Base-by-base conservation (phyloP, 2,113 vertebrate genomes). In the Condylura cristata region DNA sequence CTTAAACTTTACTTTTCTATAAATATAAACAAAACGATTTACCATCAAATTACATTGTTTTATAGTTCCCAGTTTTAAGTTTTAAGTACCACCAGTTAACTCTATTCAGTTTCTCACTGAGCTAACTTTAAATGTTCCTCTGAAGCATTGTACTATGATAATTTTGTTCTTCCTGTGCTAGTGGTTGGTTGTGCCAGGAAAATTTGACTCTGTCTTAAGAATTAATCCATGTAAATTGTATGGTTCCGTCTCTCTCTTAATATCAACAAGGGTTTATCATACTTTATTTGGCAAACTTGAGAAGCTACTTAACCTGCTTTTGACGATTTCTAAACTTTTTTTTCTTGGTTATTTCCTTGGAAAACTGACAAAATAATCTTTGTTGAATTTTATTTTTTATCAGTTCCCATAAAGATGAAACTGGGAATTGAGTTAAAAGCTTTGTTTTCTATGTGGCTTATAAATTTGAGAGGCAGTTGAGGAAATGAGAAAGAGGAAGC, bases 201-300 rank as follows among this genome's bases (percentile, higher is more conserved):
- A 98, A 97, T 97, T 97, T 98, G 97, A 98, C 98, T 98, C 26
- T 95, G 17, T 97, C 95, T 97, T 82, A 97, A 97, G 96, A 97
- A 97, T 97, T 98, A 98, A 97, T 97, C 95, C 97, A 90, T 96
- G 83, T 98, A 98, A 98, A 97, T 95, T 3, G 20, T 88, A 28
- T 90, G 66, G 6, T 1, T 56, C 51, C 68, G 75, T 92, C 58
- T 91, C 56, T 95, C 75, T 34, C 18, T 97, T 97, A 97, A 93
- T 97, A 96, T 97, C 96, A 98, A 90, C 97, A 97, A 96, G 48
- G 6, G 84, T 98, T 97, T 97, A 97, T 98, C 96, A 89, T 97
- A 97, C 97, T 98, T 97, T 98, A 98, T 98, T 98, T 98, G 97
- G 96, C 97, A 98, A 97, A 95, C 93, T 94, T 78, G 76, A 95